Conservation (phyloP, 2,797 vertebrate genomes). For the Acanthopagrus latus region DNA sequence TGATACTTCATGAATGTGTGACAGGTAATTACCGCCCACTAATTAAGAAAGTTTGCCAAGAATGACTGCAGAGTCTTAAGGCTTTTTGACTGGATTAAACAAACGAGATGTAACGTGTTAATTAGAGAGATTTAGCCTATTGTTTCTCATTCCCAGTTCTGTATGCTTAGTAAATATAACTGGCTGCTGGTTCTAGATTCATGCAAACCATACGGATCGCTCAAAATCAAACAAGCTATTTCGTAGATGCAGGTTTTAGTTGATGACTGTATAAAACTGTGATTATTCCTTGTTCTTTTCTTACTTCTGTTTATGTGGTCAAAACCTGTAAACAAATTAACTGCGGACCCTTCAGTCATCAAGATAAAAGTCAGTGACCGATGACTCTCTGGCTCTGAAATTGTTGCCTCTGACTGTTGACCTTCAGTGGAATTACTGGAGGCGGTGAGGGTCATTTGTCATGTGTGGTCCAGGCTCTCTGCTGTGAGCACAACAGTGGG, state of each 20-base stretch:
- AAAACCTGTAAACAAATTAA: slow-evolving; percentile 43
- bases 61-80: too few species aligned
- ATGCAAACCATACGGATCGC: not conserved
- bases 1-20: not conserved
- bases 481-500: slow-evolving; percentile 54
- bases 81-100: too few species aligned
- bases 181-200: not conserved
- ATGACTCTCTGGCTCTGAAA: slow-evolving; percentile 24
- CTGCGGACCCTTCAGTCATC: slow-evolving; percentile 16
- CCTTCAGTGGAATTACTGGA: slow-evolving; percentile 67
- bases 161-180: not conserved
- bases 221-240: not conserved
- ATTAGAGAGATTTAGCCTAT: not conserved
- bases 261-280: accelerated
- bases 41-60: not conserved
- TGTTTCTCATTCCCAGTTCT: not conserved
- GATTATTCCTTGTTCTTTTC: not conserved
- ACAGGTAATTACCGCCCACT: not conserved
- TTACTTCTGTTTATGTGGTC: not conserved
- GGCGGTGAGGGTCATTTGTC: slow-evolving; percentile 57
- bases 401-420: slow-evolving; percentile 55
- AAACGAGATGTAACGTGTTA: not conserved
- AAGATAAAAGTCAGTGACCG: slow-evolving; percentile 33
- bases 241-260: not conserved
- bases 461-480: slow-evolving; percentile 37